Percentiles rank a stretch among this genome's conserved stretches.
phyloP scores from a whole-genome alignment of 2,113 vertebrate species.

The Struthidea cinerea region DNA sequence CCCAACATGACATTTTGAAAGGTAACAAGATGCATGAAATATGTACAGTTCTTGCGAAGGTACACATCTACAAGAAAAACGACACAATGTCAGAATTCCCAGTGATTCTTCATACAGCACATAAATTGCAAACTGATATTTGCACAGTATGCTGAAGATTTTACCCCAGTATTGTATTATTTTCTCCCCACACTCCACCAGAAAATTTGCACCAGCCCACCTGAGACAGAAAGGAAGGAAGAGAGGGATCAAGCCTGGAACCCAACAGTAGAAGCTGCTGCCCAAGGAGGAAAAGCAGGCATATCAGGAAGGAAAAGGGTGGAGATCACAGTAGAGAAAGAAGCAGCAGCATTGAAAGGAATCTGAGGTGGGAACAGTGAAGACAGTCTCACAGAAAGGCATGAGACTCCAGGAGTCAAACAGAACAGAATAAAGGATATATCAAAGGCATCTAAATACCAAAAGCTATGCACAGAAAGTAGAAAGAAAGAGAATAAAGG shows the following conservation, averaged over 20 bases:
- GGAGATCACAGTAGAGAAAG: neutral
- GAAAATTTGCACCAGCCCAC: neutral
- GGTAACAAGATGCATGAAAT: neutral
- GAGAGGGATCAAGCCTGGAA: neutral
- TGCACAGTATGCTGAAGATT: neutral
- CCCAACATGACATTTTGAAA: neutral
- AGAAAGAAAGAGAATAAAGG: neutral
- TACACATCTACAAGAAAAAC: neutral
- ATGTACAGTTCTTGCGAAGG: neutral
- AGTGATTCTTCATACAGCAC: neutral
- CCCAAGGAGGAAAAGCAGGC: neutral
- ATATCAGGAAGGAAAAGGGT: neutral
- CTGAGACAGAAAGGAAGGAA: neutral
- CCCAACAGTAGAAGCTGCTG: neutral
- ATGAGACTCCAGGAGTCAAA: neutral
- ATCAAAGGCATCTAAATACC: neutral
- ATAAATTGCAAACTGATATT: neutral
- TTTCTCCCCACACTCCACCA: neutral
- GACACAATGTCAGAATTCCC: neutral
- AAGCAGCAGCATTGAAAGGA: neutral
- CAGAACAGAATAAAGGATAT: neutral
- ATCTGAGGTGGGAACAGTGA: neutral
- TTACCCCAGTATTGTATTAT: neutral
- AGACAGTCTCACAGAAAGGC: neutral
- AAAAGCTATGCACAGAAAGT: neutral